Evolutionary conservation across 2,113 vertebrate genomes (phyloP).

Genomic region (Syngnathus floridae): DNA sequence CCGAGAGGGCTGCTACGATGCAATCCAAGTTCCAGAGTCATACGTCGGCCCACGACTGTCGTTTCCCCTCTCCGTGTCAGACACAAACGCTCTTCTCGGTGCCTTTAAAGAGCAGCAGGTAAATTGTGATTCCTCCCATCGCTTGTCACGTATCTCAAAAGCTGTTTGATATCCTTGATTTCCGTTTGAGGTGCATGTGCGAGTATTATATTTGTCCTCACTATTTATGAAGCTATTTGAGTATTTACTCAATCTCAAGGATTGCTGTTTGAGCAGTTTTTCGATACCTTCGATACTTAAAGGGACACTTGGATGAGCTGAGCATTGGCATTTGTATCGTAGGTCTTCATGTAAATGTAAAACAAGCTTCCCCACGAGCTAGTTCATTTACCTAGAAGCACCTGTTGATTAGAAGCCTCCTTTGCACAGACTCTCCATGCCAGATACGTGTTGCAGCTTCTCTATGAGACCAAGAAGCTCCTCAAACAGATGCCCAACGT

Average conservation of each 20-base stretch:
- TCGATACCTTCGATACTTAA: too few relatives aligned
- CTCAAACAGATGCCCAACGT: constrained; percentile 89
- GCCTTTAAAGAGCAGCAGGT: constrained; percentile 86
- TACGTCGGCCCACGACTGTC: constrained; percentile 82
- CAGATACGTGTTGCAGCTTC: constrained; percentile 82
- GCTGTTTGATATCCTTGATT: not conserved
- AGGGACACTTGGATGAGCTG: too few relatives aligned
- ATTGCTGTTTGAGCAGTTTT: too few relatives aligned
- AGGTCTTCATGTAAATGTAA: too few relatives aligned
- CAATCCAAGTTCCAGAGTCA: constrained; percentile 75
- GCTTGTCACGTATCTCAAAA: not conserved
- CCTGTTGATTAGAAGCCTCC: not conserved
- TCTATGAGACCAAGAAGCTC: constrained; percentile 81
- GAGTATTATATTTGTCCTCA: too few relatives aligned
- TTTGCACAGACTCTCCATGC: constrained; percentile 82
- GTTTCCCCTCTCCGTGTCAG: constrained; percentile 80
- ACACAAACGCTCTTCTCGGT: constrained; percentile 76
- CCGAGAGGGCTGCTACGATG: constrained; percentile 63
- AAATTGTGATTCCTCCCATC: not conserved
- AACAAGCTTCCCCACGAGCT: too few relatives aligned
- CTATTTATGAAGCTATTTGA: too few relatives aligned
- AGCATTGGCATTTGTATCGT: too few relatives aligned
- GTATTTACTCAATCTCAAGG: too few relatives aligned
- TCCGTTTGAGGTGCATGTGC: not conserved
- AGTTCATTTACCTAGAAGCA: too few relatives aligned